Conservation (phyloP, 2,797 vertebrate species). For the Eremophila alpestris region DNA sequence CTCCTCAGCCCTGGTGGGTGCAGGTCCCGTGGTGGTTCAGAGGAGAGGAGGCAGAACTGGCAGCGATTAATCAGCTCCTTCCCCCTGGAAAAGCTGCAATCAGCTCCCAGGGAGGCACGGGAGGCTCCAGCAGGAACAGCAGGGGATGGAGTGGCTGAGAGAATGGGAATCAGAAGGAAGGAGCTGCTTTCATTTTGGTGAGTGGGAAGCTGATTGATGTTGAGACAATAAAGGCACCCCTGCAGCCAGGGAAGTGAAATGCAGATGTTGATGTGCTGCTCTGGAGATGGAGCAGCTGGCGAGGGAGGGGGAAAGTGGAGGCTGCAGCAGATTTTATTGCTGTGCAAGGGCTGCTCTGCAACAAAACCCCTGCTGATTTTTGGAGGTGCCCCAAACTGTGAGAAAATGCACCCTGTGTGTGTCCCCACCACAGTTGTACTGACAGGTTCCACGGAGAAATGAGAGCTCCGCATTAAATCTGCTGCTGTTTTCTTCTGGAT, state of each 20-base stretch:
- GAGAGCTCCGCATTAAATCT: background rate
- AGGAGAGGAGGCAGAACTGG: background rate
- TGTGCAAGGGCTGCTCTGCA: background rate
- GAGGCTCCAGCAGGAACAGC: background rate
- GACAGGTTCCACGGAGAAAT: background rate
- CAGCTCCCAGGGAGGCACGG: background rate
- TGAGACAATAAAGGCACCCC: background rate
- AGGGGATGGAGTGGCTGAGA: background rate
- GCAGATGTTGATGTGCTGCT: background rate
- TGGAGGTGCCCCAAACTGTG: background rate
- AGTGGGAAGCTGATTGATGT: background rate
- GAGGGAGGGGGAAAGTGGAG: background rate
- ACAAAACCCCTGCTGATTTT: background rate
- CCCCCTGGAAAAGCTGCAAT: background rate
- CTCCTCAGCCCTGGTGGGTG: background rate
- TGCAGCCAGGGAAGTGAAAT: background rate
- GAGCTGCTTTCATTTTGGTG: background rate
- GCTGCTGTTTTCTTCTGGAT: background rate
- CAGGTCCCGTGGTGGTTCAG: fast-evolving
- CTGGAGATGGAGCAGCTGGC: background rate
- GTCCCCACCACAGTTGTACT: fast-evolving
- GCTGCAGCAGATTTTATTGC: background rate
- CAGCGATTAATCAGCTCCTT: background rate
- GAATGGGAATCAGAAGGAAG: background rate
- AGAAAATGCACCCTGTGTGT: background rate